Evolutionary conservation across 2,888 invertebrate species (phyloP), one percentile per base, ranked within the genome.

Genomic region (Agrochola litura): DNA sequence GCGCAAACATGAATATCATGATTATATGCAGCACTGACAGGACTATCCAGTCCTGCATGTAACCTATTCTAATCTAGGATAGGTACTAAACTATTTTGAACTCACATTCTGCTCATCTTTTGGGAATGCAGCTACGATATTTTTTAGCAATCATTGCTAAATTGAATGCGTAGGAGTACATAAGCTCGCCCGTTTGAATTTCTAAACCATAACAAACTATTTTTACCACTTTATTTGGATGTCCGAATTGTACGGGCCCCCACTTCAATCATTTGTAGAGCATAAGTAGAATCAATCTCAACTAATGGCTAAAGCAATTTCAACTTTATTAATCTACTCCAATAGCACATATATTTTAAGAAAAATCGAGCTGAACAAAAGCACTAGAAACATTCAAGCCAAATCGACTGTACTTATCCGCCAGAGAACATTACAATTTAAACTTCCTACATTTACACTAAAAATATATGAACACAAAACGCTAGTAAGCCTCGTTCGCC

Each of bases 391-490:
- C 49, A 64, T 52, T 16, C 9, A 30, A 79, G 43, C n/a, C 22
- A 14, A 3, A 46, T 65, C 30, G 6, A 6, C 16, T 46, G 43
- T 22, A 65, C 49, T 60, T 72, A 61, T 69, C 52, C 49, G 22
- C 19, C 2, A 8, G 19, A 58, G 1, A 60, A 30, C 8, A 65
- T 46, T 72, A 30, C 30, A n/a, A n/a, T n/a, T n/a, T 37, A 16
- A 9, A 79, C 54, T 72, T 66, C 19, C 10, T 30, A 10, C 43
- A 19, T 67, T 41, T 74, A 37, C 61, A 73, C 56, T 67, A 25
- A 43, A 63, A 73, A 68, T 64, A 80, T 80, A 68, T 58, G 56
- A 79, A 63, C 56, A 52, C 73, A 52, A 81, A 81, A 61, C 30
- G 30, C 16, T 37, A 14, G n/a, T 52, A 1, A 37, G 70, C 22